phyloP scores from a whole-genome alignment of 2,113 vertebrate genomes.

The Megaceryle torquata region DNA sequence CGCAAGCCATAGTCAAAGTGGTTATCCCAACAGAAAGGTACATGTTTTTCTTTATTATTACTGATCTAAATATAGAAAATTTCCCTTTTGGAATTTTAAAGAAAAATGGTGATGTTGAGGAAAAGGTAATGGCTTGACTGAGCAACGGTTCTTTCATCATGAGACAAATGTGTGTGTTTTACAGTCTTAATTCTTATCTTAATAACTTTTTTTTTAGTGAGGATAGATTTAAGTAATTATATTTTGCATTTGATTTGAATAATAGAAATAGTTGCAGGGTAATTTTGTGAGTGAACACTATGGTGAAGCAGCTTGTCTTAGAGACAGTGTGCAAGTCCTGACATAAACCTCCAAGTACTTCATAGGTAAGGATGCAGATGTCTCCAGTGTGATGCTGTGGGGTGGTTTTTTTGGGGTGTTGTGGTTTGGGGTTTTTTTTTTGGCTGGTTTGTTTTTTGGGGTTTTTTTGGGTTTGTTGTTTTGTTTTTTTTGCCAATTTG shows the following conservation, averaged over 20 bases:
- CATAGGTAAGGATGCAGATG: background rate
- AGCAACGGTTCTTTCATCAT: conserved; percentile 88
- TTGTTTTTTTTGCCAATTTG: background rate
- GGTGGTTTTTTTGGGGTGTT: fast-evolving
- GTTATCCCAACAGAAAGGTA: conserved; percentile 99
- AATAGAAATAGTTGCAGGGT: background rate
- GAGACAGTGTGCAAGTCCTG: background rate
- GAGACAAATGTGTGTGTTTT: conserved; percentile 24
- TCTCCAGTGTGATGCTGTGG: background rate
- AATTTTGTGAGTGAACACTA: conserved; percentile 9
- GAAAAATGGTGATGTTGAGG: conserved; percentile 82
- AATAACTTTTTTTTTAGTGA: background rate
- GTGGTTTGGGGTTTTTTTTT: too few relatives aligned
- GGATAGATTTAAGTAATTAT: background rate
- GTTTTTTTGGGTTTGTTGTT: too few relatives aligned
- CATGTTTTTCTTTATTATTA: conserved; percentile 99
- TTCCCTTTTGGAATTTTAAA: conserved; percentile 90
- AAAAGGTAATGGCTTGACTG: conserved; percentile 88
- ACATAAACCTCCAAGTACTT: background rate
- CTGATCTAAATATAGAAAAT: conserved; percentile 97
- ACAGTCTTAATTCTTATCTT: background rate
- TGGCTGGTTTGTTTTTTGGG: too few relatives aligned
- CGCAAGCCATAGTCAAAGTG: conserved; percentile 99
- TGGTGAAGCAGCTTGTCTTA: background rate
- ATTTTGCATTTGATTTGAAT: background rate